phyloP scores from a whole-genome alignment of 2,797 vertebrate species.

The Megalops cyprinoides region DNA sequence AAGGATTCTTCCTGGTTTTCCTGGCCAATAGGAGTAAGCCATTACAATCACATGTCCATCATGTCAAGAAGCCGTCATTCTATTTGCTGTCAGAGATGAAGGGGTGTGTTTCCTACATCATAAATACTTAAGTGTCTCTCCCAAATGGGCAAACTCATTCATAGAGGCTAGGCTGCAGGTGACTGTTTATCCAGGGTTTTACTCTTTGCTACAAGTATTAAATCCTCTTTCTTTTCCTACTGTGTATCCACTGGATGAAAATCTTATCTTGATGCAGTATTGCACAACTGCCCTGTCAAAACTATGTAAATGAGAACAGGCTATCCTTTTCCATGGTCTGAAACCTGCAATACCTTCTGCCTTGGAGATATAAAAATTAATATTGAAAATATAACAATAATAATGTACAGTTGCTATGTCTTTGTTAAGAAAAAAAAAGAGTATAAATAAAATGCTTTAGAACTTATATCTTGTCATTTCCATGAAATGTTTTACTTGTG shows the following conservation, averaged over 20 bases:
- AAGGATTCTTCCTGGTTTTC: neutral
- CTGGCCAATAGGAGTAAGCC: neutral
- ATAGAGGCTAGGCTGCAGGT: neutral
- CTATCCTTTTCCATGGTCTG: constrained; percentile 25
- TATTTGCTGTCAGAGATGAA: constrained; percentile 1
- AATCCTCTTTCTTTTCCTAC: constrained; percentile 19
- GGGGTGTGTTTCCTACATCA: too few relatives aligned
- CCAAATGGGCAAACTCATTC: neutral
- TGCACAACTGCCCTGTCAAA: constrained; percentile 25
- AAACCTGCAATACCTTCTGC: constrained; percentile 54
- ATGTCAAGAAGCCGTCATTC: neutral
- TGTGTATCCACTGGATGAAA: constrained; percentile 30
- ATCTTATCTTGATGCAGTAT: constrained; percentile 62
- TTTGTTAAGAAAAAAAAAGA: constrained; percentile 67
- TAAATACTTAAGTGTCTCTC: neutral
- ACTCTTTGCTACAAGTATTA: constrained; percentile 16
- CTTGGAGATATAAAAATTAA: constrained; percentile 61
- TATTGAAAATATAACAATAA: constrained; percentile 52
- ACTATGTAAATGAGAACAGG: constrained; percentile 20
- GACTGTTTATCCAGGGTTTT: neutral
- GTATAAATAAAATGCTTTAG: constrained; percentile 67
- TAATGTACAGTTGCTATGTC: constrained; percentile 79
- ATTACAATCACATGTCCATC: neutral
- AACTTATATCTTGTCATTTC: neutral
- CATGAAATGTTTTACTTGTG: neutral